Conservation (phyloP, 2,888 invertebrate genomes). For the Brenthis daphne region DNA sequence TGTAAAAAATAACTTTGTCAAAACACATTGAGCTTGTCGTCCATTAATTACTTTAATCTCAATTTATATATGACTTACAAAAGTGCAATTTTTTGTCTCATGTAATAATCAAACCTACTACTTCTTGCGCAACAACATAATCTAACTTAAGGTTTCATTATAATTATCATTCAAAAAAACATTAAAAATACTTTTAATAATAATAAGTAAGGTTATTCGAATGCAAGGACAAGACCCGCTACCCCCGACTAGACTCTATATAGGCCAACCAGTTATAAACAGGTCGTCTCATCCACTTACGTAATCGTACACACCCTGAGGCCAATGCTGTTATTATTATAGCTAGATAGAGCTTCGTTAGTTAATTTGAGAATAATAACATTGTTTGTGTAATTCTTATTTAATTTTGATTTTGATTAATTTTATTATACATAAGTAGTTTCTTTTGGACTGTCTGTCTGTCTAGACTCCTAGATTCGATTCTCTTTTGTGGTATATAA, state of each 20-base stretch:
- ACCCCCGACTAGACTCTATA: slow-evolving; percentile 48
- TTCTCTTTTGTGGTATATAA: neutral
- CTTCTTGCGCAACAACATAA: no score
- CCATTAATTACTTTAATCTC: no score
- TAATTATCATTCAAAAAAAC: no score
- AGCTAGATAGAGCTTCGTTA: neutral
- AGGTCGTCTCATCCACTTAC: slow-evolving; percentile 40
- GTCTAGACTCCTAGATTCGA: neutral
- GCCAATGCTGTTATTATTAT: slow-evolving; percentile 8
- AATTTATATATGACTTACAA: no score
- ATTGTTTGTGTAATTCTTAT: slow-evolving; percentile 10
- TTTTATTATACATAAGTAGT: neutral
- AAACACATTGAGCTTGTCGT: no score
- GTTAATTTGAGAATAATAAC: slow-evolving; percentile 11
- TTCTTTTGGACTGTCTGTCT: neutral
- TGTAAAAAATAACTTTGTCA: no score
- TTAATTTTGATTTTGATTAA: slow-evolving; percentile 4
- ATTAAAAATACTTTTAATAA: no score
- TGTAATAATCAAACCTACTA: no score
- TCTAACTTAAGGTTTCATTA: no score
- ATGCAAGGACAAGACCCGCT: neutral
- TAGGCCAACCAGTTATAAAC: slow-evolving; percentile 58
- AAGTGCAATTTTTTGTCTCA: no score
- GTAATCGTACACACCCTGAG: slow-evolving; percentile 29
- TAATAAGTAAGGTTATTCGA: slow-evolving; percentile 3